Conservation (phyloP, 2,113 vertebrate genomes). For the Cettia cetti region DNA sequence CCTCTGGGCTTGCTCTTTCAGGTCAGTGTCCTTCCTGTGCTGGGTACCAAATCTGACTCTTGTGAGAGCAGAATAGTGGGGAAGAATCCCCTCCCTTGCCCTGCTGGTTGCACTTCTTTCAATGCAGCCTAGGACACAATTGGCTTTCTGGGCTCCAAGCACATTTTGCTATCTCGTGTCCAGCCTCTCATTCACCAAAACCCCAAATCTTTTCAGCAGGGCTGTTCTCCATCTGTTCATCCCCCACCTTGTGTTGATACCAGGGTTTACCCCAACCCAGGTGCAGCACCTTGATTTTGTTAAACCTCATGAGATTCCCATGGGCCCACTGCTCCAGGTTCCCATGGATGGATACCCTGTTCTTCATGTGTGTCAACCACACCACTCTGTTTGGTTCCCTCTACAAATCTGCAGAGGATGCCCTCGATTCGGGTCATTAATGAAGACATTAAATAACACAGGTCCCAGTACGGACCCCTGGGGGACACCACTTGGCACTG, state of each 20-base stretch:
- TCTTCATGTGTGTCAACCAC: background rate
- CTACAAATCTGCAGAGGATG: background rate
- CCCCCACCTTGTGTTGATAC: background rate
- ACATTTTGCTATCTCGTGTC: rapidly evolving
- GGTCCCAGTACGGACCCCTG: background rate
- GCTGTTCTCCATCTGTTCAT: background rate
- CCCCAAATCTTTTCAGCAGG: background rate
- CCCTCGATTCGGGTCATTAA: background rate
- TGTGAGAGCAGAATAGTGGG: rapidly evolving
- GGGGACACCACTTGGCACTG: background rate
- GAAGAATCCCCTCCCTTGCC: background rate
- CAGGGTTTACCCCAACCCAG: rapidly evolving
- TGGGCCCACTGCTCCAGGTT: background rate
- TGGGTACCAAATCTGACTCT: background rate
- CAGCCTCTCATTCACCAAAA: background rate
- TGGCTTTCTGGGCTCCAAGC: background rate
- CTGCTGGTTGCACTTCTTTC: background rate
- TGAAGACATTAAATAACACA: background rate
- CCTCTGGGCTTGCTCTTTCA: background rate
- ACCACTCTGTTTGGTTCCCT: background rate
- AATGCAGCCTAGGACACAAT: background rate
- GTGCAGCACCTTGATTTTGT: background rate
- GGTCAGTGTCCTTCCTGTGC: background rate
- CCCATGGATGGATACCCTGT: background rate
- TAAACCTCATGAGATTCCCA: background rate